Evolutionary conservation across 2,797 vertebrate genomes (phyloP).

Genomic region (Cyprinodon diabolis): DNA sequence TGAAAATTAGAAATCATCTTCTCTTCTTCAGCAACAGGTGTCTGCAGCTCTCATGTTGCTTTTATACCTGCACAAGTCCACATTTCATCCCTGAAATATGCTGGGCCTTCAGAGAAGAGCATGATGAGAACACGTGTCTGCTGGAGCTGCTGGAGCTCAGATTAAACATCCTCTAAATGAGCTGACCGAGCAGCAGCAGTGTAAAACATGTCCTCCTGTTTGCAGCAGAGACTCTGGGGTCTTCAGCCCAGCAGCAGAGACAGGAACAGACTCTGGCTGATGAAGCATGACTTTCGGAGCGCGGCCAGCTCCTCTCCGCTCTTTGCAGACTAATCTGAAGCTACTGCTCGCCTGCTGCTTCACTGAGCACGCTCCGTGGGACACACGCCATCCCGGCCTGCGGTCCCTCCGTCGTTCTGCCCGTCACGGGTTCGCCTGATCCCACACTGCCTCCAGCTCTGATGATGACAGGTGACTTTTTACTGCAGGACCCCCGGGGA

Average conservation of each 20-base stretch:
- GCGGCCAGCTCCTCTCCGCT: constrained; percentile 74
- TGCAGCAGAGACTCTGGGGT: constrained; percentile 21
- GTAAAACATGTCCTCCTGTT: constrained; percentile 11
- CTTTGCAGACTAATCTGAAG: constrained; percentile 66
- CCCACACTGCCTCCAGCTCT: constrained; percentile 24
- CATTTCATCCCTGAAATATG: background rate
- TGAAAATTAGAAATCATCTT: background rate
- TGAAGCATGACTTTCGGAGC: constrained; percentile 70
- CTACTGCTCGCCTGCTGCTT: constrained; percentile 72
- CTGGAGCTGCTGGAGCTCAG: background rate
- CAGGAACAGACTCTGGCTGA: constrained; percentile 26
- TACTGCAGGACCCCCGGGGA: constrained; percentile 38
- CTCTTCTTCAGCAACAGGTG: background rate
- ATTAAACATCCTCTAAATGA: background rate
- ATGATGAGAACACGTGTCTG: no score
- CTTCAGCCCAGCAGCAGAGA: constrained; percentile 1
- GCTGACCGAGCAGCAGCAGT: background rate
- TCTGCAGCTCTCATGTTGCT: background rate
- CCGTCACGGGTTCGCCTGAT: background rate
- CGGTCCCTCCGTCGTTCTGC: constrained; percentile 8
- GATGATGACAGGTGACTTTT: constrained; percentile 14
- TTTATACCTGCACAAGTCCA: background rate
- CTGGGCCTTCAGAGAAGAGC: no score
- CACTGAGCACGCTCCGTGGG: constrained; percentile 53
- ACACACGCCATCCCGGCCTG: constrained; percentile 44